Evolutionary conservation across 2,888 invertebrate species (phyloP).

Genomic region (Carterocephalus palaemon): DNA sequence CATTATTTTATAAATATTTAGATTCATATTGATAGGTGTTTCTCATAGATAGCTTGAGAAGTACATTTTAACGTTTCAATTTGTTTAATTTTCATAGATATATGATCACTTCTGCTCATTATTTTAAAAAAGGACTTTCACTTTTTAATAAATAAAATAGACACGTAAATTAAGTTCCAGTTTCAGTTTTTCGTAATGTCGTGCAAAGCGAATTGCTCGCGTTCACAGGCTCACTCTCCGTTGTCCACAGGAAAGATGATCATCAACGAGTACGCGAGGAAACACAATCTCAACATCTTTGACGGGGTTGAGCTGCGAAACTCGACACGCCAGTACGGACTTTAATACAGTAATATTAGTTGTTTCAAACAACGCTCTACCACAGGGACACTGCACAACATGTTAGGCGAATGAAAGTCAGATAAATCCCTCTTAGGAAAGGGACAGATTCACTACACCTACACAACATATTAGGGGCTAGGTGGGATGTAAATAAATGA

Average conservation of each 20-base stretch:
- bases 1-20: no score
- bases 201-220: no score
- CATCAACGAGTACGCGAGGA: constrained; percentile 86
- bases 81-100: no score
- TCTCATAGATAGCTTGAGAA: no score
- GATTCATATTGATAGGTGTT: no score
- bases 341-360: constrained; percentile 81
- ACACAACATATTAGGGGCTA: constrained; percentile 2
- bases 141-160: constrained; percentile 13
- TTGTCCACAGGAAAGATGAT: constrained; percentile 83
- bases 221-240: constrained; percentile 23
- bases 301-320: constrained; percentile 86
- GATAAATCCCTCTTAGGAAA: no score
- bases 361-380: constrained; percentile 56
- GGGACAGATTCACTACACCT: constrained; percentile 27
- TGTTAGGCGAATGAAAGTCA: no score
- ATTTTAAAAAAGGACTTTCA: no score
- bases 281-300: constrained; percentile 86
- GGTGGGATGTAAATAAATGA: background rate
- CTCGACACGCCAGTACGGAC: constrained; percentile 89
- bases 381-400: no score
- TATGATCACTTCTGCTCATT: no score
- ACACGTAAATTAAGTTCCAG: constrained; percentile 26
- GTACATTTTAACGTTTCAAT: no score
- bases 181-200: constrained; percentile 19